Percentiles rank a stretch among this genome's conserved stretches.
Conservation (phyloP, 2,113 vertebrate species). For the zebrafish (Danio rerio) region DNA sequence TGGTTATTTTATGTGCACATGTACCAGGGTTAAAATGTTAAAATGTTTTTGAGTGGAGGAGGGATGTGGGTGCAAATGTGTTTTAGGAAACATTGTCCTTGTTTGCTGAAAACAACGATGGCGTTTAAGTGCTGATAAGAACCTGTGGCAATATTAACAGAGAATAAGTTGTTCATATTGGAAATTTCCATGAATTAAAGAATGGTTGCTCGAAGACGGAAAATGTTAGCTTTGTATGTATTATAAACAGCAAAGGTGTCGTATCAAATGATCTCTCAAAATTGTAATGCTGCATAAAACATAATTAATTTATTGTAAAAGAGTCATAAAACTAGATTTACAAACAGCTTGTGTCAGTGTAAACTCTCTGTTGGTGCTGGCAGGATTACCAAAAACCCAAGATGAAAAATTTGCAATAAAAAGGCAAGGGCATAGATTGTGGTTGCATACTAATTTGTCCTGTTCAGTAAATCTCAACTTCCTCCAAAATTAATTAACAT, state of each 20-base stretch:
- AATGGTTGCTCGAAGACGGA: slow-evolving; percentile 66
- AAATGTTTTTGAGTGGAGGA: slow-evolving; percentile 42
- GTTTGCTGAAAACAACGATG: slow-evolving; percentile 66
- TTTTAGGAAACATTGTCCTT: slow-evolving; percentile 51
- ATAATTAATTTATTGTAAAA: too few relatives aligned
- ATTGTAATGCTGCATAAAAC: not conserved
- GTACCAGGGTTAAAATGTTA: slow-evolving; percentile 39
- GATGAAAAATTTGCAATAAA: too few relatives aligned
- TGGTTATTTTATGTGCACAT: slow-evolving; percentile 38
- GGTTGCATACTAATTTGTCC: too few relatives aligned
- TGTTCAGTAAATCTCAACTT: too few relatives aligned
- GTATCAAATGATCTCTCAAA: slow-evolving; percentile 62
- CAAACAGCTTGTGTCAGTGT: too few relatives aligned
- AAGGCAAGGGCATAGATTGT: too few relatives aligned
- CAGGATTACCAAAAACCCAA: too few relatives aligned
- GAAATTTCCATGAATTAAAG: slow-evolving; percentile 58
- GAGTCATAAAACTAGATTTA: too few relatives aligned
- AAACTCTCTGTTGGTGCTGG: too few relatives aligned
- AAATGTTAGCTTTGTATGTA: slow-evolving; percentile 72
- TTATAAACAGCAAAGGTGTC: slow-evolving; percentile 71
- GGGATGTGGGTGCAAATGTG: slow-evolving; percentile 30
- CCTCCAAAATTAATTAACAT: too few relatives aligned
- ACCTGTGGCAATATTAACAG: slow-evolving; percentile 23
- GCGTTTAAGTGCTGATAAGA: slow-evolving; percentile 49
- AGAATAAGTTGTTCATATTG: not conserved